phyloP scores from a whole-genome alignment of 2,888 invertebrate species.

The Drosophila tanythrix region DNA sequence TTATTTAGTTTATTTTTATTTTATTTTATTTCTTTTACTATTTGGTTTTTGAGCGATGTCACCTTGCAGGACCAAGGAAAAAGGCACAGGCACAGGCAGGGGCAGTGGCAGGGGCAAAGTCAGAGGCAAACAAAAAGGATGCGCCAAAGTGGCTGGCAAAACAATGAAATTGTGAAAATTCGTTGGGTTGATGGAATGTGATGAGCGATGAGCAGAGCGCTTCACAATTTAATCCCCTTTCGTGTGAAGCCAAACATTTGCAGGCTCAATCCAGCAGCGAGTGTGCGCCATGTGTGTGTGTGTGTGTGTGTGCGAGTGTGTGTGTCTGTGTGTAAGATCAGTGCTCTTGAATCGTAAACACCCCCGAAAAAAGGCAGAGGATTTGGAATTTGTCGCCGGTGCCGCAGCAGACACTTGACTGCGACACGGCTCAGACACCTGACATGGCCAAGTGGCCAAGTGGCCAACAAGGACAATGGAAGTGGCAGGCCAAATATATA shows the following conservation, averaged over 20 bases:
- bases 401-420: conserved; percentile 52
- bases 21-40: background rate
- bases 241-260: conserved; percentile 72
- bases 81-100: conserved; percentile 1
- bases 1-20: background rate
- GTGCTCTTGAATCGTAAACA: conserved; percentile 48
- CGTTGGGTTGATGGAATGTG: conserved; percentile 47
- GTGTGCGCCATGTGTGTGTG: conserved; percentile 4
- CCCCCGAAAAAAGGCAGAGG: conserved; percentile 35
- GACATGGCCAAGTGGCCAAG: conserved; percentile 33
- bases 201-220: conserved; percentile 22
- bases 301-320: background rate
- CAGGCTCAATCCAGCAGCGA: conserved; percentile 42
- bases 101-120: conserved; percentile 1
- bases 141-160: conserved; percentile 72
- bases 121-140: conserved; percentile 51
- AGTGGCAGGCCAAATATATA: background rate
- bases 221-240: conserved; percentile 73
- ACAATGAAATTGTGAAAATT: conserved; percentile 69
- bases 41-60: conserved; percentile 61
- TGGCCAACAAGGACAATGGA: conserved; percentile 26
- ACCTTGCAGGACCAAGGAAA: conserved; percentile 31
- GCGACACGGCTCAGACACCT: conserved; percentile 57
- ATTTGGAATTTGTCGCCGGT: conserved; percentile 57
- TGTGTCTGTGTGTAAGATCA: conserved; percentile 27